These are phyloP conservation scores for Buathra laborator DNA, from an alignment of 2,888 invertebrate genomes.

Conservation along the genomic window DNA sequence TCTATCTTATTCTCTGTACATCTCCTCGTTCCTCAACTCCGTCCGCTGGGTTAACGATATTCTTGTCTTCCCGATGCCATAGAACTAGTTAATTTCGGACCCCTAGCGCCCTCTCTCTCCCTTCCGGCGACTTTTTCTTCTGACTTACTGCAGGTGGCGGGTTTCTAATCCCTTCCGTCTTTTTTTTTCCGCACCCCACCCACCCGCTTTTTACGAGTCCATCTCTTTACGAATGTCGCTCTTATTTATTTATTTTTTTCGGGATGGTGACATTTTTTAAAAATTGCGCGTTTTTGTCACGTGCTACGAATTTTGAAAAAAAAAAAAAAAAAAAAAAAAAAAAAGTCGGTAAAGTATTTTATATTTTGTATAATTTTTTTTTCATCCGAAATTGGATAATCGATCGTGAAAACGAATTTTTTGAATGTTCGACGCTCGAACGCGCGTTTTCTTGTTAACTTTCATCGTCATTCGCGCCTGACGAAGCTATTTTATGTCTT, in stretches of 20 bases:
- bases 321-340: too few relatives aligned
- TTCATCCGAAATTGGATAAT: background rate
- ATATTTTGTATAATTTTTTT: background rate
- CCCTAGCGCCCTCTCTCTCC: background rate
- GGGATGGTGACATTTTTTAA: too few relatives aligned
- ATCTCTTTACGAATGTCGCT: too few relatives aligned
- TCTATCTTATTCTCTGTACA: slow-evolving; percentile 53
- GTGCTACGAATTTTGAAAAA: too few relatives aligned
- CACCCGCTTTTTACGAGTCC: too few relatives aligned
- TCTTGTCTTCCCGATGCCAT: slow-evolving; percentile 48
- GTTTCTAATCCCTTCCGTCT: slow-evolving; percentile 67
- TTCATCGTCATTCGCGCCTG: slow-evolving; percentile 9
- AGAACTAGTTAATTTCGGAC: slow-evolving; percentile 68
- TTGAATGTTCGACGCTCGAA: too few relatives aligned
- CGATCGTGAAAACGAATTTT: background rate
- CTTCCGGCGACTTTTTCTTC: slow-evolving; percentile 28
- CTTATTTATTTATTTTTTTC: too few relatives aligned
- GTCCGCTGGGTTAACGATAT: slow-evolving; percentile 25
- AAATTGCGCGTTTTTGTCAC: too few relatives aligned
- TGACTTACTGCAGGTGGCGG: slow-evolving; percentile 57
- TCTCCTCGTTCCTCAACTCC: slow-evolving; percentile 33
- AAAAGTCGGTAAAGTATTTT: too few relatives aligned
- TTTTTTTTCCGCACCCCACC: background rate
- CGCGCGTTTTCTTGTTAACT: slow-evolving; percentile 9
- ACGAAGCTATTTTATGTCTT: slow-evolving; percentile 12